phyloP scores from a whole-genome alignment of 2,797 vertebrate genomes.

The Poeciliopsis paucimaculata region DNA sequence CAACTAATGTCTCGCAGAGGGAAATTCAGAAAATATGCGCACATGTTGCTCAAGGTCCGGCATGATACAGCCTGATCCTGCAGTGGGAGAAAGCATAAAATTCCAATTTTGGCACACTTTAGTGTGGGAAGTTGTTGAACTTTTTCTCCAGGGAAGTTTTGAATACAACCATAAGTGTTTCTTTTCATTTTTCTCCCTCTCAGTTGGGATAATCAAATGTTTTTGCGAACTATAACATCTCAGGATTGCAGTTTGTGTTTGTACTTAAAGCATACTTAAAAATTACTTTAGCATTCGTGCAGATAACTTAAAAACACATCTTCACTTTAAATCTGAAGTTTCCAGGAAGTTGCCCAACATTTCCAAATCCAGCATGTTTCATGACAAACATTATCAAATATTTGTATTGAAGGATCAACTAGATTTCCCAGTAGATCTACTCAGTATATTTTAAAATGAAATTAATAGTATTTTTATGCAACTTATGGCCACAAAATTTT shows the following conservation, averaged over 20 bases:
- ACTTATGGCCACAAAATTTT: neutral
- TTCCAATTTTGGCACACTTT: constrained; percentile 2
- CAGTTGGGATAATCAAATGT: neutral
- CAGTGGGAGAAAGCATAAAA: constrained; percentile 13
- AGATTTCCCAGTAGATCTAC: too few species aligned
- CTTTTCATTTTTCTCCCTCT: neutral
- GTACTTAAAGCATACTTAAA: neutral
- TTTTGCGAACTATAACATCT: neutral
- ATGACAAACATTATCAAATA: neutral
- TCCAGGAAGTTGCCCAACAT: neutral
- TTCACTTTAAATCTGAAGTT: neutral
- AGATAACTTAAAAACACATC: neutral
- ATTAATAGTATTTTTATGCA: neutral
- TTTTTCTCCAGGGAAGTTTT: neutral
- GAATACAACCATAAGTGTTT: neutral
- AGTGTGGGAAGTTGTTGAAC: constrained; percentile 2
- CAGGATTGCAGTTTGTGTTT: neutral
- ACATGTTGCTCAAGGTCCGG: constrained; percentile 62
- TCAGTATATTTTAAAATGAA: neutral
- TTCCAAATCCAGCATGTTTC: neutral
- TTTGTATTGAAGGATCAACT: neutral
- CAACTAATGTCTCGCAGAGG: constrained; percentile 53
- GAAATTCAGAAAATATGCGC: constrained; percentile 65
- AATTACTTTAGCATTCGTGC: neutral
- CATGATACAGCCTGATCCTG: constrained; percentile 32